phyloP scores from a whole-genome alignment of 1,140 invertebrate genomes.

The Drosophila navojoa region DNA sequence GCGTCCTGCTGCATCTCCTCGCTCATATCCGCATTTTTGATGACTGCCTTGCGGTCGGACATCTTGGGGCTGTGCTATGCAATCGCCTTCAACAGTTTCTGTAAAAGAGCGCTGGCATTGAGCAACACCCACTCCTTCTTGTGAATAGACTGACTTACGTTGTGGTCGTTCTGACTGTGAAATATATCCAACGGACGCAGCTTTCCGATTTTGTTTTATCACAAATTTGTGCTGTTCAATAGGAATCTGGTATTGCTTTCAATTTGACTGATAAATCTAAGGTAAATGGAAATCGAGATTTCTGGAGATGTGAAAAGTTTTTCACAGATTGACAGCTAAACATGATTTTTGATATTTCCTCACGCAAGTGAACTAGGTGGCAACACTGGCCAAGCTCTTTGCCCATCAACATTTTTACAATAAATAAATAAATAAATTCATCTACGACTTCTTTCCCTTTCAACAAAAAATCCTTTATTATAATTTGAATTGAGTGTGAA shows the following conservation, averaged over 20 bases:
- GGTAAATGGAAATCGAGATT: too few relatives aligned
- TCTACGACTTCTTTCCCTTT: neutral
- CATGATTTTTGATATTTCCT: too few relatives aligned
- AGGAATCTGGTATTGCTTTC: slow-evolving; percentile 1
- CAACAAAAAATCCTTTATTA: neutral
- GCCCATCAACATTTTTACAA: too few relatives aligned
- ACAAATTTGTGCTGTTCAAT: neutral
- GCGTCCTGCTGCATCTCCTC: slow-evolving; percentile 99
- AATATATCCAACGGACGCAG: slow-evolving; percentile 14
- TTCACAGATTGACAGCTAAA: too few relatives aligned
- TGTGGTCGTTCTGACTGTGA: slow-evolving; percentile 10
- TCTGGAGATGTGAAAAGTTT: too few relatives aligned
- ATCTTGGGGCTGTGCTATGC: slow-evolving; percentile 86
- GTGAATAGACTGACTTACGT: neutral
- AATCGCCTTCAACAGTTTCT: slow-evolving; percentile 2
- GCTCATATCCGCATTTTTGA: slow-evolving; percentile 99
- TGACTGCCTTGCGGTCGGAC: slow-evolving; percentile 99
- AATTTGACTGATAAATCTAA: slow-evolving; percentile 19
- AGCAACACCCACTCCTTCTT: neutral
- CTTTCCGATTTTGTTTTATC: slow-evolving; percentile 26
- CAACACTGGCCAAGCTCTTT: neutral
- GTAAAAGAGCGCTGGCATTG: neutral
- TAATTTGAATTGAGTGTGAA: neutral
- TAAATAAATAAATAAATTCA: neutral
- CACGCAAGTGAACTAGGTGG: neutral